Conservation (phyloP, 2,888 invertebrate species). For the Stenotaenia linearis region DNA sequence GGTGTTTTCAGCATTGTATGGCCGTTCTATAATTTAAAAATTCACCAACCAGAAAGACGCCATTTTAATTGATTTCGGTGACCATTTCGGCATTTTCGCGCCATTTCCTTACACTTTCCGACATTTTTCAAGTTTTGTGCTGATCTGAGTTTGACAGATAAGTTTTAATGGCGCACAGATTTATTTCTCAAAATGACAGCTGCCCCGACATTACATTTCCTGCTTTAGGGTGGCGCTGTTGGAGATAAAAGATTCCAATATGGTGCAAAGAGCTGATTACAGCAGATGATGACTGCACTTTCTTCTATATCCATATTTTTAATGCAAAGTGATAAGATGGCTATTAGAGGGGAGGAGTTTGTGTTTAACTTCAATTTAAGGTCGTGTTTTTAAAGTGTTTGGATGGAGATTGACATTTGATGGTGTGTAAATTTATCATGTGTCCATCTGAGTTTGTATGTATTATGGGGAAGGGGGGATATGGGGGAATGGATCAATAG, state of each 20-base stretch:
- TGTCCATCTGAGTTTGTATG: background rate
- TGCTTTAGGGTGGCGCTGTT: constrained; percentile 9
- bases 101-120: constrained; percentile 14
- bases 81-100: constrained; percentile 6
- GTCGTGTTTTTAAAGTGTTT: constrained; percentile 11
- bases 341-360: constrained; percentile 15
- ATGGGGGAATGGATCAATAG: background rate
- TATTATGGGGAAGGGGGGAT: background rate
- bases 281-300: constrained; percentile 7
- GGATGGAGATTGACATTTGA: constrained; percentile 15
- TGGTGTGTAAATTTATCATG: background rate
- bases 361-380: constrained; percentile 24
- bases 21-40: too few relatives aligned
- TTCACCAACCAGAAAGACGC: too few relatives aligned
- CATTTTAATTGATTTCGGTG: background rate
- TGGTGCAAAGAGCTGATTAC: constrained; percentile 24
- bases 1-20: too few relatives aligned
- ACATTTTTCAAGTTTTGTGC: constrained; percentile 11
- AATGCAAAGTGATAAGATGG: background rate
- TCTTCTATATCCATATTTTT: background rate
- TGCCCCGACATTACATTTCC: constrained; percentile 26
- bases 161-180: constrained; percentile 19
- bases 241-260: constrained; percentile 16
- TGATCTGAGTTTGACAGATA: constrained; percentile 13
- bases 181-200: constrained; percentile 23